Conservation (phyloP, 92 coral and sea anemone genomes). For the Meandrina meandrites region DNA sequence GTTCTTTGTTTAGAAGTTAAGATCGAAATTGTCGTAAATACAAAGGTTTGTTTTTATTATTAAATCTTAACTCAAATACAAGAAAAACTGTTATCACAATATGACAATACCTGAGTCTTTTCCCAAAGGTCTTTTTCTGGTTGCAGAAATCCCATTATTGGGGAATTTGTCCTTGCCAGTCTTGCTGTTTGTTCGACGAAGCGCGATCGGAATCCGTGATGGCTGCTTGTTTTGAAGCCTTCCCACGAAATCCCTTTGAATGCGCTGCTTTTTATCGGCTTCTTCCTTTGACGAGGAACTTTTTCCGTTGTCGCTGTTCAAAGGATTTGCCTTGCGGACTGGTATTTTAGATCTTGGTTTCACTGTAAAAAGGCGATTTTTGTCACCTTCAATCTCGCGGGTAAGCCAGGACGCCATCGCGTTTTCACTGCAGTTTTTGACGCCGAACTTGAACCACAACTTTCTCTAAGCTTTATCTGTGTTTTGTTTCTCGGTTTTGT, state of each 20-base stretch:
- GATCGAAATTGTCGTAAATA: no score
- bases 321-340: not conserved
- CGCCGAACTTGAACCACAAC: not conserved
- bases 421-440: not conserved
- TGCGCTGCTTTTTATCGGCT: not conserved
- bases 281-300: slow-evolving; percentile 1
- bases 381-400: not conserved
- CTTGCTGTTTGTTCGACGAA: not conserved
- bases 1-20: no score
- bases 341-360: not conserved
- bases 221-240: not conserved
- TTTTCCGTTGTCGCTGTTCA: not conserved
- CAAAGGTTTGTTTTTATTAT: no score
- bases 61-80: not conserved
- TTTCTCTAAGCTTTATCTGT: not conserved
- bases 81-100: not conserved
- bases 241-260: not conserved
- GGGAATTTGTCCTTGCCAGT: not conserved
- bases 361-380: not conserved
- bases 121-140: no score
- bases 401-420: not conserved
- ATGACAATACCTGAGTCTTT: not conserved
- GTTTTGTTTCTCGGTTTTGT: not conserved
- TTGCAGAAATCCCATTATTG: not conserved
- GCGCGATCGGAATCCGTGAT: not conserved